Evolutionary conservation across 1,140 invertebrate genomes (phyloP).

Genomic region (Augochlora pura): DNA sequence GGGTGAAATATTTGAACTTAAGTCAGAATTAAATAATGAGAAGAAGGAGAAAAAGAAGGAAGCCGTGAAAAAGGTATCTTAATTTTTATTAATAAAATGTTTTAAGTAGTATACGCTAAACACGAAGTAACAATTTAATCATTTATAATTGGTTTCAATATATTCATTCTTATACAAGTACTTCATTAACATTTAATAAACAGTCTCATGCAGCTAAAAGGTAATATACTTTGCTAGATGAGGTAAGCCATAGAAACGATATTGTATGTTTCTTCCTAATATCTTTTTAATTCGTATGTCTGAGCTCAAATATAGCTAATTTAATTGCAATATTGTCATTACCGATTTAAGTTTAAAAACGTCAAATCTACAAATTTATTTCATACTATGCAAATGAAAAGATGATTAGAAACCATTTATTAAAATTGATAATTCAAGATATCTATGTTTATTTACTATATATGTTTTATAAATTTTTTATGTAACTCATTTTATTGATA

Average conservation of each 20-base stretch:
- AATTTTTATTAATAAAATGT: constrained; percentile 19
- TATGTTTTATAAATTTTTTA: neutral
- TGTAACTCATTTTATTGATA: neutral
- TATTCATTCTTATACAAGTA: neutral
- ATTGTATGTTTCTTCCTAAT: neutral
- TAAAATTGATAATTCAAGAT: neutral
- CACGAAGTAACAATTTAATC: neutral
- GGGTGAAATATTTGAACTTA: constrained; percentile 99
- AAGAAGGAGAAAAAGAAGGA: constrained; percentile 99
- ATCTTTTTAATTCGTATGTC: neutral
- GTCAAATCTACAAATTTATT: constrained; percentile 10
- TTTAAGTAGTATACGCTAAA: neutral
- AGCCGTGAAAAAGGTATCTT: constrained; percentile 94
- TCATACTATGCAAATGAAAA: constrained; percentile 21
- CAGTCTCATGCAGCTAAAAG: constrained; percentile 27
- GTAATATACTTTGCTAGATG: constrained; percentile 17
- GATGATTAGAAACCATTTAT: neutral
- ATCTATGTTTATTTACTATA: neutral
- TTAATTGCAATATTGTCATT: constrained; percentile 1
- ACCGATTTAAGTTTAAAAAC: constrained; percentile 2
- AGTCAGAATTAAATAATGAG: constrained; percentile 99
- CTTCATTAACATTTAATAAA: constrained; percentile 1
- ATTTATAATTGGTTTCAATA: neutral
- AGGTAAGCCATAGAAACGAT: constrained; percentile 21
- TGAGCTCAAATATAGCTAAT: neutral